Evolutionary conservation across 2,888 invertebrate species (phyloP).

Genomic region (Thumatha senex): DNA sequence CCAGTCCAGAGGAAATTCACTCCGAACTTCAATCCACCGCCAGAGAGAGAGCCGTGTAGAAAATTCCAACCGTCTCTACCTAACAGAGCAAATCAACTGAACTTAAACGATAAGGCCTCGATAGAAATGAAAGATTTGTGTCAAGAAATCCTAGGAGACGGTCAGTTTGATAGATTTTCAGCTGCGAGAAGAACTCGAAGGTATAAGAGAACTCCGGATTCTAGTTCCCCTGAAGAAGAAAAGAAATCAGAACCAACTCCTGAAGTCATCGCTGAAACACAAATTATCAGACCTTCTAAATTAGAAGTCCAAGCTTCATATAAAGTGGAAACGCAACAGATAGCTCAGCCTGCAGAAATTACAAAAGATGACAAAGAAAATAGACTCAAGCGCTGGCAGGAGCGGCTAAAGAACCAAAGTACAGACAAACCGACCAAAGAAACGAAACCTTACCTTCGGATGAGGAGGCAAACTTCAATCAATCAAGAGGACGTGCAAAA

Average conservation of each 20-base stretch:
- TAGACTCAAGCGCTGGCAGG: slow-evolving; percentile 88
- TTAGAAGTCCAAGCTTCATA: slow-evolving; percentile 80
- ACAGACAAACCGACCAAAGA: slow-evolving; percentile 76
- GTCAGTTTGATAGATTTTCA: slow-evolving; percentile 93
- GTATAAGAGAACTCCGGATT: slow-evolving; percentile 87
- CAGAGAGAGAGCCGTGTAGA: slow-evolving; percentile 84
- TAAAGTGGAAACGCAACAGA: slow-evolving; percentile 66
- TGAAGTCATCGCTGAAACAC: slow-evolving; percentile 81
- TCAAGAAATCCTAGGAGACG: slow-evolving; percentile 86
- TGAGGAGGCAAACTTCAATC: slow-evolving; percentile 87
- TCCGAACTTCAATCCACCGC: slow-evolving; percentile 82
- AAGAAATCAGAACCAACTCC: slow-evolving; percentile 67
- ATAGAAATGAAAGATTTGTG: slow-evolving; percentile 73
- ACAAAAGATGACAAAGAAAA: slow-evolving; percentile 82
- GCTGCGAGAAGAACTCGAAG: slow-evolving; percentile 91
- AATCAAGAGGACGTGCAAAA: slow-evolving; percentile 88
- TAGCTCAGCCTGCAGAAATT: slow-evolving; percentile 64
- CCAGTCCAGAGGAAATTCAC: slow-evolving; percentile 88
- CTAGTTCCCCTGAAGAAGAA: slow-evolving; percentile 83
- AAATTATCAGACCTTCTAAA: slow-evolving; percentile 77
- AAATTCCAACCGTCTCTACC: slow-evolving; percentile 72
- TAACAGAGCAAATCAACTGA: slow-evolving; percentile 35
- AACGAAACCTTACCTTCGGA: slow-evolving; percentile 74
- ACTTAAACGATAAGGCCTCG: slow-evolving; percentile 55
- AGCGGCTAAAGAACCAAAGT: slow-evolving; percentile 84